Evolutionary conservation across 2,797 vertebrate species (phyloP).

Genomic region (Morus bassanus): DNA sequence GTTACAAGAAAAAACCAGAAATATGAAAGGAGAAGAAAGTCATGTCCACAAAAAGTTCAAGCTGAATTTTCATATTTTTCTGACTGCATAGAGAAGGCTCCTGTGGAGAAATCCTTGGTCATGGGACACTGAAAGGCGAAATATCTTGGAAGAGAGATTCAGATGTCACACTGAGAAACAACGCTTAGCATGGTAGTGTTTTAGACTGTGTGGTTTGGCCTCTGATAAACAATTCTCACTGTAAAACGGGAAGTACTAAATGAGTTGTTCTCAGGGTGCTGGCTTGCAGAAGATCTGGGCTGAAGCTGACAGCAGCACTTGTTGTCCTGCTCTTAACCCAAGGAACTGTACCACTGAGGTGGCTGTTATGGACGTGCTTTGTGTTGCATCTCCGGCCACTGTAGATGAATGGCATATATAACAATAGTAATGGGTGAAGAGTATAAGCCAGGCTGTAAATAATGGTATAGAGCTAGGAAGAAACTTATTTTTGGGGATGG

Average conservation of each 20-base stretch:
- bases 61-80: not conserved
- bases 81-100: not conserved
- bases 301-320: not conserved
- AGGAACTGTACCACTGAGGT: not conserved
- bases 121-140: not conserved
- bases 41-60: not conserved
- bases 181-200: not conserved
- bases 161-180: constrained; percentile 16
- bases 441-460: not conserved
- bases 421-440: not conserved
- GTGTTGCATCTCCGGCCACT: not conserved
- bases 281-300: not conserved
- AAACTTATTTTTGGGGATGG: not conserved
- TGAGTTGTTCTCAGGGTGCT: not conserved
- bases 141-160: not conserved
- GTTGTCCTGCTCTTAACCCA: not conserved
- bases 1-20: not conserved
- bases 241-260: not conserved
- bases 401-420: not conserved
- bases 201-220: constrained; percentile 31
- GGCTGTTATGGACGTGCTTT: not conserved
- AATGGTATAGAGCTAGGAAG: not conserved
- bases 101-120: constrained; percentile 6
- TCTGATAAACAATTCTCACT: not conserved
- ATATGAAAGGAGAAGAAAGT: not conserved